A percentile compares a stretch with the other conserved stretches of the same genome.
phyloP scores from a whole-genome alignment of 2,113 vertebrate genomes.

The Leptodactylus fuscus region DNA sequence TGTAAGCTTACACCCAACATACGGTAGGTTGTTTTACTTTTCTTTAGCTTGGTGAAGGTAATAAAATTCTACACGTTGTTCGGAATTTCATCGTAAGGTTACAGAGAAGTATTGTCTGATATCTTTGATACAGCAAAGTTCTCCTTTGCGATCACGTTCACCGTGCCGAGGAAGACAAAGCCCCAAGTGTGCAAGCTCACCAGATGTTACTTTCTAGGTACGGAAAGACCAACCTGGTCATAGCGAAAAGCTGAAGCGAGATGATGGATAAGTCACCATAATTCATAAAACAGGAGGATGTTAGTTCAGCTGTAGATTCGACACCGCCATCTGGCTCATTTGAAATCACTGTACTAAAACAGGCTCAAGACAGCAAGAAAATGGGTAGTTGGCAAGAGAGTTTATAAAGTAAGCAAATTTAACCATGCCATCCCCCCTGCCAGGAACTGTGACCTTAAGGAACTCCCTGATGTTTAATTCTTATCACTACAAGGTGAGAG shows the following conservation, averaged over 20 bases:
- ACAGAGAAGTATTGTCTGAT: background rate
- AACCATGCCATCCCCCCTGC: background rate
- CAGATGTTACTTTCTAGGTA: conserved; percentile 19
- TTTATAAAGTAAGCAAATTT: conserved; percentile 41
- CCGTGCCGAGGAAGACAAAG: background rate
- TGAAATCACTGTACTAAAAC: conserved; percentile 47
- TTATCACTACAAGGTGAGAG: background rate
- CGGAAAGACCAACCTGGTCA: conserved; percentile 25
- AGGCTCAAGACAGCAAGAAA: conserved; percentile 41
- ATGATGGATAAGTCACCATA: conserved; percentile 13
- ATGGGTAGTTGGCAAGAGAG: conserved; percentile 18
- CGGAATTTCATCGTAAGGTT: no score
- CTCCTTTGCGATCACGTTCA: background rate
- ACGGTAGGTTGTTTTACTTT: no score
- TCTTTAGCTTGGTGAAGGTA: no score
- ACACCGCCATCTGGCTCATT: conserved; percentile 39
- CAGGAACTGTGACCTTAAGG: conserved; percentile 16
- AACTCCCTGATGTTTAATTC: background rate
- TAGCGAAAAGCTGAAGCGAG: background rate
- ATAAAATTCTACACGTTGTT: no score
- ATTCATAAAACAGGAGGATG: conserved; percentile 45
- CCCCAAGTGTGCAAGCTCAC: background rate
- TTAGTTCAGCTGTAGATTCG: conserved; percentile 56
- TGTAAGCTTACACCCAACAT: no score
- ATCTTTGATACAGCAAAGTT: background rate